These are phyloP conservation scores for Chroicocephalus ridibundus DNA, from an alignment of 2,113 vertebrate species.

Conservation along the genomic window DNA sequence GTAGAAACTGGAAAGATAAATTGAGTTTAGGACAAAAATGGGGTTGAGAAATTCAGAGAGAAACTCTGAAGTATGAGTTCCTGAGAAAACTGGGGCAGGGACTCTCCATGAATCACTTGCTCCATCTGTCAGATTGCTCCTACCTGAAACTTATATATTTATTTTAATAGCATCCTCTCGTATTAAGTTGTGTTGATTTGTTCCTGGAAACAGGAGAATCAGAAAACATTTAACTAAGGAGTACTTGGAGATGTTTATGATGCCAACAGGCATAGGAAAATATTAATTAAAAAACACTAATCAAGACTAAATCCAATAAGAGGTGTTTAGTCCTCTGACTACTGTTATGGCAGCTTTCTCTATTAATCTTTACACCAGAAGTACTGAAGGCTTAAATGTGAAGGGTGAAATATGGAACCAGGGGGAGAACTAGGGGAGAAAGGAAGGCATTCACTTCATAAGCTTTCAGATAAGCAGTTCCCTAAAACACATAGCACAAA, in stretches of 20 bases:
- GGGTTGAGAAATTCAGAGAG: background rate
- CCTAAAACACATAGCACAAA: background rate
- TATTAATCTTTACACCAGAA: background rate
- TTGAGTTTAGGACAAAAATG: background rate
- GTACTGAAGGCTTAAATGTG: background rate
- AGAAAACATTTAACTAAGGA: background rate
- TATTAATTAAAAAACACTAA: constrained; percentile 3
- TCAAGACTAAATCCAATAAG: background rate
- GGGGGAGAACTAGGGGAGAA: background rate
- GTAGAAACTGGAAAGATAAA: background rate
- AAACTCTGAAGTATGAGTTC: background rate
- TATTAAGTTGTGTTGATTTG: background rate
- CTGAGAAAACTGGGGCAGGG: background rate
- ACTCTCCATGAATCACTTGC: background rate
- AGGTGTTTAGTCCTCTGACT: background rate
- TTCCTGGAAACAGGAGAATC: background rate
- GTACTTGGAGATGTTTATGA: background rate
- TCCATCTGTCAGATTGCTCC: background rate
- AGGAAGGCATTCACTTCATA: background rate
- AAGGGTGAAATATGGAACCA: background rate
- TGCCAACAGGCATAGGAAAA: background rate
- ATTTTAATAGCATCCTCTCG: background rate
- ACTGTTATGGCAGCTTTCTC: background rate
- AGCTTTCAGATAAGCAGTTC: background rate
- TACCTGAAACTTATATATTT: background rate